phyloP scores from a whole-genome alignment of 2,113 vertebrate genomes.

The Paraplagusia blochii region DNA sequence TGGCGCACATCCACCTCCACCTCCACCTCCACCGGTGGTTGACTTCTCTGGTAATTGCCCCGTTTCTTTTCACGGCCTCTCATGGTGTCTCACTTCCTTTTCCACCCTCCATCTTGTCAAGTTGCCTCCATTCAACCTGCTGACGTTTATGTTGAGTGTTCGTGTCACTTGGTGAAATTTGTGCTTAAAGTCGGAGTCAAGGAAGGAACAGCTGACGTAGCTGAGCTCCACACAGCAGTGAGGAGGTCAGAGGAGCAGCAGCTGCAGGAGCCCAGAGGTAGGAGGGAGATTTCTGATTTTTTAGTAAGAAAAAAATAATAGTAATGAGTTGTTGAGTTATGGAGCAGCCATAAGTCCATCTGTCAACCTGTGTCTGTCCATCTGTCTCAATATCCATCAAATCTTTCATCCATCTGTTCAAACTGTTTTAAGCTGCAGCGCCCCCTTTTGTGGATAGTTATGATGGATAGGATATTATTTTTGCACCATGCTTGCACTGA shows the following conservation, averaged over 20 bases:
- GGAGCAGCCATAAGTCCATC: no score
- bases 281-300: conserved; percentile 10
- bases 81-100: conserved; percentile 45
- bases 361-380: no score
- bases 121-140: conserved; percentile 30
- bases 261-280: conserved; percentile 42
- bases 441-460: no score
- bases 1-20: conserved; percentile 52
- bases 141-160: conserved; percentile 28
- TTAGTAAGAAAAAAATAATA: neutral
- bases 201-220: conserved; percentile 11
- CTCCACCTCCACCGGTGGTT: conserved; percentile 56
- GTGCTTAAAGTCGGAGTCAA: conserved; percentile 6
- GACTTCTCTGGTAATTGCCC: conserved; percentile 75
- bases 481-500: no score
- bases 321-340: no score
- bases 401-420: no score
- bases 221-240: conserved; percentile 30
- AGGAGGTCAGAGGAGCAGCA: conserved; percentile 21
- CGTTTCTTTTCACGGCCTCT: conserved; percentile 46
- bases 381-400: no score
- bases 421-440: no score
- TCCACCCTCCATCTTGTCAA: conserved; percentile 30
- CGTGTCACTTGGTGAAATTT: conserved; percentile 49
- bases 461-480: no score